phyloP scores from a whole-genome alignment of 2,888 invertebrate genomes.

The Nephrotoma guestfalica region DNA sequence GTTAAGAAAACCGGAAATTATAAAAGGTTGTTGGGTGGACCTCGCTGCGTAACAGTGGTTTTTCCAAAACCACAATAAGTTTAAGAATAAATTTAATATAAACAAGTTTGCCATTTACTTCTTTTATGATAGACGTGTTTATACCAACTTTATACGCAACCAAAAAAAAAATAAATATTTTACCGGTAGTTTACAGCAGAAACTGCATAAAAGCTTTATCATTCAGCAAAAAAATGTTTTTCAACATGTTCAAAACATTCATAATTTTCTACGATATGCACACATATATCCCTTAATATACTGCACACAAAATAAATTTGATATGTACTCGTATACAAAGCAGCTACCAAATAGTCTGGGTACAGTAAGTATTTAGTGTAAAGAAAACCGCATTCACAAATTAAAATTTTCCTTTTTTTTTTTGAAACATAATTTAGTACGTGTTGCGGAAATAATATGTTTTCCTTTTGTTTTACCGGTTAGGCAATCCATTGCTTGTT shows the following conservation, averaged over 20 bases:
- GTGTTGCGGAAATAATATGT: conserved; percentile 3
- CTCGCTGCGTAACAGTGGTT: too few relatives aligned
- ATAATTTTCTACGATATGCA: background rate
- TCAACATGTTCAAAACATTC: background rate
- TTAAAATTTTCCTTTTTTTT: background rate
- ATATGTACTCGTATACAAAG: background rate
- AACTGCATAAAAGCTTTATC: background rate
- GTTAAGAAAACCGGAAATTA: too few relatives aligned
- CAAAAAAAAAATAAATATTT: too few relatives aligned
- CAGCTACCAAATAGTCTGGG: background rate
- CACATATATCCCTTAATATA: background rate
- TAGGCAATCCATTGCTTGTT: background rate
- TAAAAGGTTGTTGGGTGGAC: rapidly evolving
- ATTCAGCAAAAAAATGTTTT: background rate
- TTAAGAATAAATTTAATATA: too few relatives aligned
- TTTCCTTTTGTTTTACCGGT: background rate
- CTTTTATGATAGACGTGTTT: too few relatives aligned
- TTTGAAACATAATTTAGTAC: background rate
- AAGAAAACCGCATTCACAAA: background rate
- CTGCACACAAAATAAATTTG: background rate
- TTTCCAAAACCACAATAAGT: too few relatives aligned
- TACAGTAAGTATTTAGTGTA: background rate
- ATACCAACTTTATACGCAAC: too few relatives aligned
- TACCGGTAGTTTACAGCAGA: background rate
- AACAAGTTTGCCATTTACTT: too few relatives aligned